These are phyloP conservation scores for Dorcus parallelipipedus DNA, from an alignment of 2,888 invertebrate species.

Conservation along the genomic window DNA sequence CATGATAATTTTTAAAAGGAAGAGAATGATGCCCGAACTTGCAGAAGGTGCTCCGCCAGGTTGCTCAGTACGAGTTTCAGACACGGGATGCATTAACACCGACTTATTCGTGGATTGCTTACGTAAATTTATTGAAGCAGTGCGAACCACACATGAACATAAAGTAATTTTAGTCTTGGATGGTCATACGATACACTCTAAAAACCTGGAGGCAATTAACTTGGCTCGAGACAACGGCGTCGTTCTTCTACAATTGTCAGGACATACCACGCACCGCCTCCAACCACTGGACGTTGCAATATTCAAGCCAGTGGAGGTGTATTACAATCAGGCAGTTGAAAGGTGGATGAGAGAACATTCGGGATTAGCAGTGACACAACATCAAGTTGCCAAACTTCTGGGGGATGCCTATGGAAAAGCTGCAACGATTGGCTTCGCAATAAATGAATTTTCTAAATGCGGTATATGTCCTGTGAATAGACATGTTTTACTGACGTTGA, in stretches of 20 bases:
- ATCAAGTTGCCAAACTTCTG: background rate
- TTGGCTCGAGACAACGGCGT: background rate
- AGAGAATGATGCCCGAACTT: background rate
- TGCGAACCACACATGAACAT: constrained; percentile 18
- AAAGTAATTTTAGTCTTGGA: constrained; percentile 28
- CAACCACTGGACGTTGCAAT: constrained; percentile 8
- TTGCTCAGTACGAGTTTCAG: background rate
- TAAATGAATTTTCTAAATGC: too few species aligned
- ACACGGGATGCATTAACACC: constrained; percentile 7
- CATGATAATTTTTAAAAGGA: constrained; percentile 27
- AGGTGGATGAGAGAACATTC: background rate
- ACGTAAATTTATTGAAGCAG: constrained; percentile 36
- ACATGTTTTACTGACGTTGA: too few species aligned
- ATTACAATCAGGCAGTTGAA: background rate
- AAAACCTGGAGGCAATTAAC: constrained; percentile 25
- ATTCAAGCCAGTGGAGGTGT: background rate
- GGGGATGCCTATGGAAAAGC: background rate
- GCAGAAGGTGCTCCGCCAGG: background rate
- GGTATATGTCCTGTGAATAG: too few species aligned
- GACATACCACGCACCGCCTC: constrained; percentile 28
- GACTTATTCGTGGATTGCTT: constrained; percentile 10
- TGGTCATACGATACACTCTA: constrained; percentile 29
- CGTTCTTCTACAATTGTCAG: constrained; percentile 25
- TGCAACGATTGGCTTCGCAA: too few species aligned
- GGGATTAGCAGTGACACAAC: background rate